A percentile compares a stretch with the other conserved stretches of the same genome.
Conservation (phyloP, 2,888 invertebrate genomes). For the Chrysodeixis includens region DNA sequence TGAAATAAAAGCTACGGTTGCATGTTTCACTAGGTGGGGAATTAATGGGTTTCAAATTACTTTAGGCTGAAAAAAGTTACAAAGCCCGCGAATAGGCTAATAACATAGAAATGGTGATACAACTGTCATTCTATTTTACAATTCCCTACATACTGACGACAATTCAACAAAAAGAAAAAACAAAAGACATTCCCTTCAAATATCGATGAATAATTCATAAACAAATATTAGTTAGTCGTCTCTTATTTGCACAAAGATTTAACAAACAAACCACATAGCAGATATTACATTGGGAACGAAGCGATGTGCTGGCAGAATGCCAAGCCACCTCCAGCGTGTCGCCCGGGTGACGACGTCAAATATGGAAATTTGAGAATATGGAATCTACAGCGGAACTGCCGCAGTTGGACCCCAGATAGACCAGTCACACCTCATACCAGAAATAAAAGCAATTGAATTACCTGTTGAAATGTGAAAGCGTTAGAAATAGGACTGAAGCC, state of each 20-base stretch:
- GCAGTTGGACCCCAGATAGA: slow-evolving; percentile 9
- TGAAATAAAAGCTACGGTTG: no score
- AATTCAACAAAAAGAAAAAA: neutral
- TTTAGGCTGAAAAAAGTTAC: no score
- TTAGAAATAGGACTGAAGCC: neutral
- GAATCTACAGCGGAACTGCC: slow-evolving; percentile 22
- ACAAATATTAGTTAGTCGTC: slow-evolving; percentile 7
- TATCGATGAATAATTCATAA: slow-evolving; percentile 1
- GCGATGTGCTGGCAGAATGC: slow-evolving; percentile 35
- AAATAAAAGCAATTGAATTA: slow-evolving; percentile 2
- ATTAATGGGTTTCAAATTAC: no score
- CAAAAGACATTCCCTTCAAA: neutral
- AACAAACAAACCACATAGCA: slow-evolving; percentile 36
- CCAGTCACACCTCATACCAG: neutral
- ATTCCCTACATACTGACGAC: no score
- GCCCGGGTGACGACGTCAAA: slow-evolving; percentile 27
- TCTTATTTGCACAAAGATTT: slow-evolving; percentile 33
- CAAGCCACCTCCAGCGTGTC: slow-evolving; percentile 37
- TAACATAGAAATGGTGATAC: no score
- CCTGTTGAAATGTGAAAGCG: slow-evolving; percentile 8
- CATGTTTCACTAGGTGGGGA: no score
- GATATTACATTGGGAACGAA: slow-evolving; percentile 33
- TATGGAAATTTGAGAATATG: slow-evolving; percentile 38
- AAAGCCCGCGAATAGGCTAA: no score
- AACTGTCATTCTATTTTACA: no score